A percentile compares a stretch with the other conserved stretches of the same genome.
These are phyloP conservation scores for Tragelaphus scriptus DNA, from an alignment of 2,113 vertebrate species.

Conservation along the genomic window DNA sequence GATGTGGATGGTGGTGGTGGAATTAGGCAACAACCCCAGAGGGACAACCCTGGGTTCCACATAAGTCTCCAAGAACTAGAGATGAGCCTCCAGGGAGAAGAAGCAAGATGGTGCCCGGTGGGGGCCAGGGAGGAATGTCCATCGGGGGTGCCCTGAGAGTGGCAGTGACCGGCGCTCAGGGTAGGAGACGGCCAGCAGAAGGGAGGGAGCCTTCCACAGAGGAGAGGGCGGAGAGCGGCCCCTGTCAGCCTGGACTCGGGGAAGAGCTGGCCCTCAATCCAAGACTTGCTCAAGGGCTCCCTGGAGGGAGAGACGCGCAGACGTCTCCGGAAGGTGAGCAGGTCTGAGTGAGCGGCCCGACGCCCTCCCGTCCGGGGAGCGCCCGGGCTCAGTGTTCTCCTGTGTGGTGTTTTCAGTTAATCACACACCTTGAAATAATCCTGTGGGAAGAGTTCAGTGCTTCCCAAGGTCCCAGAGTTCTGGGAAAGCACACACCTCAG, in stretches of 20 bases:
- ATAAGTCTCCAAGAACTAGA: not conserved
- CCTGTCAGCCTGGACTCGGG: not conserved
- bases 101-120: rapidly evolving
- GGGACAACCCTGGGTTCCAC: not conserved
- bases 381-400: not conserved
- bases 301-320: not conserved
- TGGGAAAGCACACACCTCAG: not conserved
- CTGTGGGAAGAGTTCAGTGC: not conserved
- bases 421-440: not conserved
- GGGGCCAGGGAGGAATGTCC: no score
- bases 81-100: not conserved
- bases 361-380: not conserved
- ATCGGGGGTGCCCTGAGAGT: not conserved
- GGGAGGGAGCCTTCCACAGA: no score
- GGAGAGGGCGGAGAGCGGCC: rapidly evolving
- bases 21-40: not conserved
- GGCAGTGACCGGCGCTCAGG: rapidly evolving
- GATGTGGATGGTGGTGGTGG: not conserved
- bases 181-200: not conserved
- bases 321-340: rapidly evolving
- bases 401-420: not conserved
- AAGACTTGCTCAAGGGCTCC: rapidly evolving
- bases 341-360: not conserved
- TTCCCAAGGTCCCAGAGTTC: not conserved
- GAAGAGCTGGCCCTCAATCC: not conserved